Evolutionary conservation across 2,797 vertebrate genomes (phyloP).

Genomic region (Pangasius djambal): DNA sequence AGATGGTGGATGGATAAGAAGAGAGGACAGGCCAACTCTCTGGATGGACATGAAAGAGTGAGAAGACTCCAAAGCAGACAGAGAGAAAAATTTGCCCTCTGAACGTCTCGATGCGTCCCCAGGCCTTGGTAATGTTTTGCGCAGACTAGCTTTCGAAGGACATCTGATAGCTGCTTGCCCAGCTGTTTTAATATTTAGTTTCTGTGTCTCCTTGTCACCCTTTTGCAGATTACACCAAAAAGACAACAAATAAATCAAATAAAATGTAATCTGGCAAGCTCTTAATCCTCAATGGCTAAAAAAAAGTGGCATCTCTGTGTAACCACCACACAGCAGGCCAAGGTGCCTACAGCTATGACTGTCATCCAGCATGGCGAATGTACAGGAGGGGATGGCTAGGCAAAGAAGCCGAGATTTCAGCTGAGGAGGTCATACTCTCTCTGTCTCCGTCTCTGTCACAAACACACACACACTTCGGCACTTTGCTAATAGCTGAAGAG

Average conservation of each 20-base stretch:
- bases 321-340: slow-evolving; percentile 17
- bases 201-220: slow-evolving; percentile 63
- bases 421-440: slow-evolving; percentile 24
- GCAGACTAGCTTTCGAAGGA: slow-evolving; percentile 76
- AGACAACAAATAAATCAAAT: slow-evolving; percentile 61
- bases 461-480: slow-evolving; percentile 15
- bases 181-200: slow-evolving; percentile 82
- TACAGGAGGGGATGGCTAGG: slow-evolving; percentile 42
- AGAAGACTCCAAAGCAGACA: slow-evolving; percentile 53
- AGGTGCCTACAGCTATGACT: slow-evolving; percentile 32
- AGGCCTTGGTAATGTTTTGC: slow-evolving; percentile 76
- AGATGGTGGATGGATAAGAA: slow-evolving; percentile 73
- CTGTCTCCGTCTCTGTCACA: slow-evolving; percentile 16
- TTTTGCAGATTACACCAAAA: slow-evolving; percentile 64
- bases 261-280: slow-evolving; percentile 62
- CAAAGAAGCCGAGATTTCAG: slow-evolving; percentile 45
- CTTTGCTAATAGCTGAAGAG: slow-evolving; percentile 10
- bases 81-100: slow-evolving; percentile 62
- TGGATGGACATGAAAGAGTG: slow-evolving; percentile 69
- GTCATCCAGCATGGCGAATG: slow-evolving; percentile 37
- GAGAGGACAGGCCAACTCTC: slow-evolving; percentile 68
- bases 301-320: slow-evolving; percentile 33
- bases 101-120: slow-evolving; percentile 69
- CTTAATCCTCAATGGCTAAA: slow-evolving; percentile 64
- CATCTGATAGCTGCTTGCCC: slow-evolving; percentile 70